Conservation (phyloP, 2,888 invertebrate species). For the Polylopha cassiicola region DNA sequence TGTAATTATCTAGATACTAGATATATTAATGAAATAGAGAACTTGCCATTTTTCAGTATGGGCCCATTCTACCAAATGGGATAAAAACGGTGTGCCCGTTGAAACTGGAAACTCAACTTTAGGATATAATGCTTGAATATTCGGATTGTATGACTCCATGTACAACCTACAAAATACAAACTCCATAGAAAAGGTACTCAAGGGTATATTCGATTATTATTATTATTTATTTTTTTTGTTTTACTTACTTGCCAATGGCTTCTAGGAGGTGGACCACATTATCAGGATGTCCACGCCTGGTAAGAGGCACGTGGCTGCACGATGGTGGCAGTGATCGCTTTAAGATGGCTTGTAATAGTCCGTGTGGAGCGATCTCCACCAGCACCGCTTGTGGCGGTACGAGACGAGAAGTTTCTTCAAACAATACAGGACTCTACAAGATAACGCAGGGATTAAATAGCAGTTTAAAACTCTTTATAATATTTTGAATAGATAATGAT, state of each 20-base stretch:
- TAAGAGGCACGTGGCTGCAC: constrained; percentile 80
- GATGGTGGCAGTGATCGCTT: constrained; percentile 79
- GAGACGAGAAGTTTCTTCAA: constrained; percentile 83
- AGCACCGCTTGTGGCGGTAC: constrained; percentile 84
- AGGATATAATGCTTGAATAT: constrained; percentile 82
- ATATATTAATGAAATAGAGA: no score
- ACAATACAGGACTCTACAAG: constrained; percentile 72
- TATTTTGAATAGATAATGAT: not conserved
- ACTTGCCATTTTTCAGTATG: constrained; percentile 79
- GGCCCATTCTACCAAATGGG: constrained; percentile 85
- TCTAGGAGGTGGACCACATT: constrained; percentile 65
- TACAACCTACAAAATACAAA: constrained; percentile 79
- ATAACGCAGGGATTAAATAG: not conserved
- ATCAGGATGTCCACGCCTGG: constrained; percentile 79
- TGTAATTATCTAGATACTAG: no score
- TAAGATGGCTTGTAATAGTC: constrained; percentile 86
- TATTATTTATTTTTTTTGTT: not conserved
- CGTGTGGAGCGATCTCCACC: constrained; percentile 90
- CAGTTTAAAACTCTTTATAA: not conserved
- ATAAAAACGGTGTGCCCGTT: constrained; percentile 84
- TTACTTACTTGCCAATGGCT: constrained; percentile 72
- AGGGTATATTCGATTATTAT: not conserved
- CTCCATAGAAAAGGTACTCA: not conserved
- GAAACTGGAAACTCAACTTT: constrained; percentile 83
- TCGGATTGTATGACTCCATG: constrained; percentile 81